These are phyloP conservation scores for Helicoverpa zea DNA, from an alignment of 1,140 invertebrate genomes.

Conservation along the genomic window DNA sequence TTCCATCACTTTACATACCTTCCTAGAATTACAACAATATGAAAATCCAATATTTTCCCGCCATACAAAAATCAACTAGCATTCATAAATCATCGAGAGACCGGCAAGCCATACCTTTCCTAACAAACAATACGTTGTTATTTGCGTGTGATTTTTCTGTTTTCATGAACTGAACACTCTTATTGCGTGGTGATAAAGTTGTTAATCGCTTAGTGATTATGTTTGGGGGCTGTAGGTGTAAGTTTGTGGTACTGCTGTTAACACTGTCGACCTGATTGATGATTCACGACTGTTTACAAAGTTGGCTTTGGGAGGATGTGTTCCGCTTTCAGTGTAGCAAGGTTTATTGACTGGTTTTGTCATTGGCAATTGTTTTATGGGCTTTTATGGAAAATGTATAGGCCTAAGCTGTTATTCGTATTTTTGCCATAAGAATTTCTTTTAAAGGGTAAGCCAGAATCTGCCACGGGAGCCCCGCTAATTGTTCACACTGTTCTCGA, in stretches of 20 bases:
- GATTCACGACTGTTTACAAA: slow-evolving; percentile 64
- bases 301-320: slow-evolving; percentile 31
- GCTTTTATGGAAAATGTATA: neutral
- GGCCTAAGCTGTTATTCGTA: too few relatives aligned
- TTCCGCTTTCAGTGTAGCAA: slow-evolving; percentile 29
- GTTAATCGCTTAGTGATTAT: neutral
- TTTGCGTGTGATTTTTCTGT: neutral
- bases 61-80: slow-evolving; percentile 33
- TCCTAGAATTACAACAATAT: neutral
- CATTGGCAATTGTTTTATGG: neutral
- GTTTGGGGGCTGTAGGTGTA: neutral
- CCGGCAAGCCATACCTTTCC: slow-evolving; percentile 29
- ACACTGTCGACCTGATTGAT: slow-evolving; percentile 56
- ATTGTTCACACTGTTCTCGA: too few relatives aligned
- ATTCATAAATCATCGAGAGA: slow-evolving; percentile 35
- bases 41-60: slow-evolving; percentile 28
- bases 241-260: slow-evolving; percentile 41
- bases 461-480: too few relatives aligned
- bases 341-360: slow-evolving; percentile 12
- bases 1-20: neutral
- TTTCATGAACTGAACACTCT: neutral
- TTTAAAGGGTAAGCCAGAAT: too few relatives aligned
- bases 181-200: slow-evolving; percentile 1
- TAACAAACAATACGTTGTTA: slow-evolving; percentile 39
- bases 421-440: too few relatives aligned